These are phyloP conservation scores for Drosophila murphyi DNA, from an alignment of 1,140 invertebrate species.

Conservation along the genomic window DNA sequence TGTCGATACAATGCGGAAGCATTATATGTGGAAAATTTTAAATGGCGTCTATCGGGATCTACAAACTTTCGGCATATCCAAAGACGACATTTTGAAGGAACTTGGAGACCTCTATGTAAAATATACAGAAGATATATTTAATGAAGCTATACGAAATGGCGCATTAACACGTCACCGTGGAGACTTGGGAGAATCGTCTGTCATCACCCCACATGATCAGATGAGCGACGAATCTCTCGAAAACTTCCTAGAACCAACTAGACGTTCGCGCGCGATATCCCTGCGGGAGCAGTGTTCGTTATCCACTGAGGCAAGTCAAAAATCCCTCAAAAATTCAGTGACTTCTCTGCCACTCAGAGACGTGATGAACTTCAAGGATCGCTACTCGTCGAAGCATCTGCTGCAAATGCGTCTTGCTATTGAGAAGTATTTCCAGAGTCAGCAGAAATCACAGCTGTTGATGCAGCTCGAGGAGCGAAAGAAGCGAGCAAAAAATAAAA, in stretches of 20 bases:
- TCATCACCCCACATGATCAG: too few relatives aligned
- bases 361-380: not conserved
- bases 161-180: too few relatives aligned
- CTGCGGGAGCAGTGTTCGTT: too few relatives aligned
- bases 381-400: not conserved
- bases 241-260: not conserved
- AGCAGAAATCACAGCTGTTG: not conserved
- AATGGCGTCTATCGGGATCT: conserved; percentile 19
- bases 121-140: conserved; percentile 16
- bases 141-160: not conserved
- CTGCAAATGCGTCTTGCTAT: not conserved
- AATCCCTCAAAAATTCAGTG: too few relatives aligned
- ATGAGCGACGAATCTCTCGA: not conserved
- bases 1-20: conserved; percentile 2
- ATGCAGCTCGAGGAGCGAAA: not conserved
- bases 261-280: too few relatives aligned
- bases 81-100: not conserved
- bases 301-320: too few relatives aligned
- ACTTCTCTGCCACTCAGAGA: too few relatives aligned
- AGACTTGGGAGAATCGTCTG: too few relatives aligned
- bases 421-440: not conserved
- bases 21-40: conserved; percentile 53
- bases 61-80: not conserved
- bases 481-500: not conserved
- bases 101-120: conserved; percentile 36